phyloP scores from a whole-genome alignment of 2,888 invertebrate genomes.

The Hypsopygia costalis region DNA sequence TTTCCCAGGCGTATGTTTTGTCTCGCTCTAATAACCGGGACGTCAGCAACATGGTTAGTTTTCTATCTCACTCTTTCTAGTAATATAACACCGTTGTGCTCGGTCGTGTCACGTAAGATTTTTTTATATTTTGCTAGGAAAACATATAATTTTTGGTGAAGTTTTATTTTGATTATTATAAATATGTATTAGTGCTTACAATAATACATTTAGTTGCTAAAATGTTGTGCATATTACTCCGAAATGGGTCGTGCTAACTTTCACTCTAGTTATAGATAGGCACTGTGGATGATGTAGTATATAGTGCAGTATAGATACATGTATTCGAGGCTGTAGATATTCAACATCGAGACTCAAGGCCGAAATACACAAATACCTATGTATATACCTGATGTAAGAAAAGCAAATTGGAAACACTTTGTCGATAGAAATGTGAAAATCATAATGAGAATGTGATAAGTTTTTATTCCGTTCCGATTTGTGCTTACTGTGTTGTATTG shows the following conservation, averaged over 20 bases:
- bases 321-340: conserved; percentile 66
- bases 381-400: conserved; percentile 47
- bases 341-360: conserved; percentile 76
- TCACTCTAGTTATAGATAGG: conserved; percentile 78
- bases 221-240: conserved; percentile 33
- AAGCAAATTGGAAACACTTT: conserved; percentile 57
- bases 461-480: conserved; percentile 24
- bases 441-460: conserved; percentile 23
- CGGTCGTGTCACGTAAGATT: conserved; percentile 80
- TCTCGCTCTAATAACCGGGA: conserved; percentile 63
- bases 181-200: conserved; percentile 38
- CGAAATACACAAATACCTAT: conserved; percentile 73
- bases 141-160: conserved; percentile 48
- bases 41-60: conserved; percentile 60
- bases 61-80: conserved; percentile 72
- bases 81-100: conserved; percentile 81
- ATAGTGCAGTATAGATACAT: conserved; percentile 48
- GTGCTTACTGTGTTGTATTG: conserved; percentile 15
- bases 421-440: conserved; percentile 41
- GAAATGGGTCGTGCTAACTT: conserved; percentile 75
- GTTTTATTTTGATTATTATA: conserved; percentile 40
- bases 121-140: conserved; percentile 69
- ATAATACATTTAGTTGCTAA: conserved; percentile 35
- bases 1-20: conserved; percentile 69
- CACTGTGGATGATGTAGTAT: conserved; percentile 61